Percentiles rank a stretch among this genome's conserved stretches.
Evolutionary conservation across 2,113 vertebrate species (phyloP).

Genomic region (Diadophis punctatus): DNA sequence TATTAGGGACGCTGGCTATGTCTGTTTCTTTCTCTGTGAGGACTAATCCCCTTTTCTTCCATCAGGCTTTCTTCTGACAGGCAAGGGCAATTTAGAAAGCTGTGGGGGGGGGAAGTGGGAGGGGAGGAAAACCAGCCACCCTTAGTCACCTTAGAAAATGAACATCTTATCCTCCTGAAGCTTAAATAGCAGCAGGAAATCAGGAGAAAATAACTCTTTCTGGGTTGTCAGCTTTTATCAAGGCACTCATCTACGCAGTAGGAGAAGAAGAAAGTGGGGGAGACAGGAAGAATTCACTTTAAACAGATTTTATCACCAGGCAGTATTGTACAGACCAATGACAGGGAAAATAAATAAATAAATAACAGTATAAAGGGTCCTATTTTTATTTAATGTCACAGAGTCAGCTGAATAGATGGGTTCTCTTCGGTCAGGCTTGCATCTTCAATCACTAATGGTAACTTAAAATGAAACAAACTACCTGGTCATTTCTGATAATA

Average conservation of each 20-base stretch:
- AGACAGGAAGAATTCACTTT: conserved; percentile 38
- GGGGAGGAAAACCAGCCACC: background rate
- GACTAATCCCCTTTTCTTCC: conserved; percentile 9
- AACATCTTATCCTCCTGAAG: conserved; percentile 47
- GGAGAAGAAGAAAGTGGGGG: conserved; percentile 19
- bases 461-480: conserved; percentile 5
- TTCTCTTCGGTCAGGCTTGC: background rate
- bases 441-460: background rate
- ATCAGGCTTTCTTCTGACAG: conserved; percentile 9
- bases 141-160: conserved; percentile 53
- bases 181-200: conserved; percentile 46
- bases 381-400: conserved; percentile 6
- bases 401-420: conserved; percentile 1
- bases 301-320: conserved; percentile 45
- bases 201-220: conserved; percentile 47
- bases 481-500: background rate
- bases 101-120: background rate
- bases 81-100: conserved; percentile 36
- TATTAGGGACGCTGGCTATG: background rate
- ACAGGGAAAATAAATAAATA: background rate
- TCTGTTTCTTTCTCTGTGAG: background rate
- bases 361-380: conserved; percentile 31
- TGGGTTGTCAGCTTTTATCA: conserved; percentile 49
- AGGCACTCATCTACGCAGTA: conserved; percentile 46
- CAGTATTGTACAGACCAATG: conserved; percentile 12